A percentile compares a stretch with the other conserved stretches of the same genome.
Evolutionary conservation across 2,888 invertebrate genomes (phyloP).

Genomic region (Drosophila lacicola): DNA sequence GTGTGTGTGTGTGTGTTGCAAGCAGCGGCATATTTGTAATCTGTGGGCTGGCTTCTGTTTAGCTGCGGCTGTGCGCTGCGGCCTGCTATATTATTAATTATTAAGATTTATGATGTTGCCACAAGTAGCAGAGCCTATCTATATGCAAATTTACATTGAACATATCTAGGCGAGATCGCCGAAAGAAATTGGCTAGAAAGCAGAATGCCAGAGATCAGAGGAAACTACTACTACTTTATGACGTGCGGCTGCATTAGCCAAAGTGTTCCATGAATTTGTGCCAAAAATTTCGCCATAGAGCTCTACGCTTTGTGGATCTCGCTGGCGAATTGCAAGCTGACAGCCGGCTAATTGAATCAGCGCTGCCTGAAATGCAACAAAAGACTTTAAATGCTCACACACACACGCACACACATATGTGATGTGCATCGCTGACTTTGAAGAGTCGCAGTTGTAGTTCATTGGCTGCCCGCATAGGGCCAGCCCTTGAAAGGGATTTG

Average conservation of each 20-base stretch:
- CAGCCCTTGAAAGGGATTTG: neutral
- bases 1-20: constrained; percentile 2
- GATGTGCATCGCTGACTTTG: constrained; percentile 1
- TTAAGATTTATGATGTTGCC: constrained; percentile 61
- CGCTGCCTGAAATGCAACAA: constrained; percentile 26
- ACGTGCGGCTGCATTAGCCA: constrained; percentile 13
- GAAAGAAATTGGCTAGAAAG: constrained; percentile 33
- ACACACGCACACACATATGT: neutral
- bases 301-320: neutral
- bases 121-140: constrained; percentile 42
- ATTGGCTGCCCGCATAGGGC: constrained; percentile 18
- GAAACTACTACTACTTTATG: constrained; percentile 16
- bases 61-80: constrained; percentile 7
- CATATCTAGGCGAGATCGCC: constrained; percentile 19
- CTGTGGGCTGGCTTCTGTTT: constrained; percentile 47
- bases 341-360: constrained; percentile 48
- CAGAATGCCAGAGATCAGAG: constrained; percentile 8
- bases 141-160: constrained; percentile 59
- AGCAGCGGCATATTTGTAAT: constrained; percentile 21
- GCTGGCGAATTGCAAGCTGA: constrained; percentile 19
- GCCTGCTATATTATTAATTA: constrained; percentile 58
- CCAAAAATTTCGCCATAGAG: constrained; percentile 1
- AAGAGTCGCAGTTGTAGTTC: constrained; percentile 11
- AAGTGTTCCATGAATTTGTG: constrained; percentile 20
- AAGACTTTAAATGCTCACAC: constrained; percentile 21